Evolutionary conservation across 2,888 invertebrate genomes (phyloP).

Genomic region (Xanthostigma xanthostigma): DNA sequence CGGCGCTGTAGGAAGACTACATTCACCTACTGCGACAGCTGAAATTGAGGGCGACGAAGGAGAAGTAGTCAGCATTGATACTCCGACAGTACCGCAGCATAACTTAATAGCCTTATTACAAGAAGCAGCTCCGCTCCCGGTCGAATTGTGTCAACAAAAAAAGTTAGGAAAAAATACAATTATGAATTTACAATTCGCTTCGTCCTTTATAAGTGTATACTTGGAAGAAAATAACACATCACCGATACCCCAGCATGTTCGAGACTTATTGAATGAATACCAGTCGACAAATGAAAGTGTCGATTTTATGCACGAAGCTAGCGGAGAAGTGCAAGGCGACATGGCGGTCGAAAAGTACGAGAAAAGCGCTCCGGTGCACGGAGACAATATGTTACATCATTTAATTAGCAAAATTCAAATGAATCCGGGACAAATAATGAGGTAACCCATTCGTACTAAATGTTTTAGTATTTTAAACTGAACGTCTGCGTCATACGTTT

Average conservation of each 20-base stretch:
- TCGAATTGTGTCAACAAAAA: constrained; percentile 24
- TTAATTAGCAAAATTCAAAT: constrained; percentile 56
- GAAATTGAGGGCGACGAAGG: constrained; percentile 75
- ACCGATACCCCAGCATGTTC: constrained; percentile 39
- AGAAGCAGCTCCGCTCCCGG: constrained; percentile 40
- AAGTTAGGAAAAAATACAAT: constrained; percentile 18
- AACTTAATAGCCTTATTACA: constrained; percentile 57
- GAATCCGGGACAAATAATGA: constrained; percentile 69
- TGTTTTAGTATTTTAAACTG: not conserved
- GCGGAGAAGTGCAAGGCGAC: constrained; percentile 16
- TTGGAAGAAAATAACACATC: constrained; percentile 32
- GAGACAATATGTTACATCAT: constrained; percentile 67
- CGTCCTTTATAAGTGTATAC: constrained; percentile 43
- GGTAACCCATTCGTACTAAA: constrained; percentile 33
- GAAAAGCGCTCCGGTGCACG: constrained; percentile 62
- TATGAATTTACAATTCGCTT: constrained; percentile 29
- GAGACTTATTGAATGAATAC: constrained; percentile 45
- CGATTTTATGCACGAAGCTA: constrained; percentile 9
- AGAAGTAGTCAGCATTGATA: constrained; percentile 61
- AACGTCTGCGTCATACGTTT: too few species aligned
- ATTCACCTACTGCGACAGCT: constrained; percentile 48
- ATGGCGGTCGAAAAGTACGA: constrained; percentile 56
- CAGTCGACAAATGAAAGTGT: constrained; percentile 33
- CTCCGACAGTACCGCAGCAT: constrained; percentile 52
- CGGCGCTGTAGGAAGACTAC: constrained; percentile 39